Base-by-base conservation (phyloP, 2,888 invertebrate genomes). In the Eupelmus urozonus region DNA sequence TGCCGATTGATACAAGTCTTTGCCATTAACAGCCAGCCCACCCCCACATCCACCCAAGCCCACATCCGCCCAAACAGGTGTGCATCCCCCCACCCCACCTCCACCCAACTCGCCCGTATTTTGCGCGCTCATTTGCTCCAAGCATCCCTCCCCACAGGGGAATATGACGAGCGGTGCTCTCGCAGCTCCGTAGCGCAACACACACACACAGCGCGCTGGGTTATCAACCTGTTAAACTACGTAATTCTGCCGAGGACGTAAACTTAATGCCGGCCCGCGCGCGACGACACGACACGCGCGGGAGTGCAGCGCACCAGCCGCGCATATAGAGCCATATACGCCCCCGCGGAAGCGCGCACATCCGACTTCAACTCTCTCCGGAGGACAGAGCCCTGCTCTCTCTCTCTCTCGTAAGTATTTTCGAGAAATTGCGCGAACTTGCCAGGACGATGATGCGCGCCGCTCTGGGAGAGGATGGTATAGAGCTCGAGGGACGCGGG, bases 181-280 rank as follows among this genome's bases (percentile, higher is more conserved):
- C 34, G 51, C 20, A n/a, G n/a, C 23, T 18, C 23, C 13, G 49
- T 57, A 4, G 40, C 29, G 42, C 1, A 20, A 34, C 18, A 16
- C 53, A 4, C 20, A 53, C 18, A 20, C n/a, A 53, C 53, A 53
- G 18, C 53, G 5, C 1, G 49, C 49, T 11, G 76, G 82, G 81
- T 85, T 85, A 84, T 85, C 83, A 84, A 82, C 83, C 81, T 82
- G 85, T 84, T 85, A 81, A 86, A 85, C 84, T 84, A 82, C 76
- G 76, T 80, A 82, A 81, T 82, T 80, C 72, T 79, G 66, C 55
- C 25, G 73, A 65, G 79, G 69, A 78, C 82, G 80, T 84, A 83
- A 83, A 83, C 82, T 83, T 83, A 84, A 84, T 83, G 85, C 67
- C 63, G 42, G n/a, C n/a, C n/a, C 27, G 23, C 23, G 4, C 25